Base-by-base conservation (phyloP, 2,797 vertebrate species). In the Xyrichtys novacula region DNA sequence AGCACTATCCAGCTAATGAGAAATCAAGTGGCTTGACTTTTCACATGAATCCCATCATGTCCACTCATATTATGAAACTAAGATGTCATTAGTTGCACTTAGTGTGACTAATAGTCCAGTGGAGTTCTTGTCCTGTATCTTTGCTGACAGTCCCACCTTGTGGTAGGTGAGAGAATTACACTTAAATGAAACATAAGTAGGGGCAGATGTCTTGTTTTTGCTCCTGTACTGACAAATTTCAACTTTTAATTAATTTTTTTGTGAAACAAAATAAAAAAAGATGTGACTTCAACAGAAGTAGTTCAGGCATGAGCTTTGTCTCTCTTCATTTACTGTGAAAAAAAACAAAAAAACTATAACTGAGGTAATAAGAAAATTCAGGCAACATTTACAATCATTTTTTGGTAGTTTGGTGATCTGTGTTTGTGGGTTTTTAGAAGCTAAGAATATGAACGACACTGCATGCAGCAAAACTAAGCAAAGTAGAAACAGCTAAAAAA, bases 21-120 rank as follows among this genome's bases (percentile, higher is more conserved):
- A 86, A 90, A 89, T 87, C 84, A 91, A 91, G 87, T 86, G 83
- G 79, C 83, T 84, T 83, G 83, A 89, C 89, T 90, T 89, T 87
- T 86, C 85, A 89, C 87, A 88, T 83, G 82, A 80, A 88, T 88
- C 81, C 79, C 80, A 86, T 87, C 84, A 83, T 84, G 86, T 87
- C 85, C 76, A 74, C 74, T 90, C 66, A 65, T 83, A 84, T 87
- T 78, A 83, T 84, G 57, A 76, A 86, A 82, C 80, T 69, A 74
- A 74, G 82, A 77, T 74, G 71, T 81, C 83, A 87, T 86, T 84
- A 82, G 78, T 73, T 76, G 62, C 76, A 74, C 78, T 85, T 60
- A 74, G 36, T 52, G 46, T 74, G 80, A 82, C 74, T 75, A 56
- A 77, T 56, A 68, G 66, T 69, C 14, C 42, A 17, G 22, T 49